Conservation (phyloP, 2,797 vertebrate genomes). For the Carcharodon carcharias region DNA sequence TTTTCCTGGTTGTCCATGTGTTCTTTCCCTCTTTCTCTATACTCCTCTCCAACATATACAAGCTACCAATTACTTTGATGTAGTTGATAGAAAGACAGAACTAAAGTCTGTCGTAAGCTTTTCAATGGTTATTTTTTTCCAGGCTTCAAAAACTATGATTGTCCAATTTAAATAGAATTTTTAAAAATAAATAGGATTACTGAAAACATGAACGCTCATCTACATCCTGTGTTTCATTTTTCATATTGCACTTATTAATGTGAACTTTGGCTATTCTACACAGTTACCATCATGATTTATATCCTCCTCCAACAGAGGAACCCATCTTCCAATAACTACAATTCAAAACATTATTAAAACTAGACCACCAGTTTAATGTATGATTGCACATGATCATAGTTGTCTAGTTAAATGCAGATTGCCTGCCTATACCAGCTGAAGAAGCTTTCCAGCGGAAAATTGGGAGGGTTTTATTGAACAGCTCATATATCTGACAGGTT, state of each 20-base stretch:
- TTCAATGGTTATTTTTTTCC: neutral
- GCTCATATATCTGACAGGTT: neutral
- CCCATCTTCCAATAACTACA: no score
- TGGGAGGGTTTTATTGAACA: neutral
- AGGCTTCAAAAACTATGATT: neutral
- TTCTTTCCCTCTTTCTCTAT: neutral
- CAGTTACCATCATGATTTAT: neutral
- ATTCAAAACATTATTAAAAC: conserved; percentile 7
- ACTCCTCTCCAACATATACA: neutral
- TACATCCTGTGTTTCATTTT: neutral
- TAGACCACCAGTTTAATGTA: neutral
- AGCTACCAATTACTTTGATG: neutral
- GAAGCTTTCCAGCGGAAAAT: neutral
- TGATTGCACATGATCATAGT: neutral
- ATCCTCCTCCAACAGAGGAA: neutral
- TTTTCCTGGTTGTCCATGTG: neutral
- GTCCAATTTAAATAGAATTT: neutral
- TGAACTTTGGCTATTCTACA: neutral
- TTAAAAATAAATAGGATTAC: neutral
- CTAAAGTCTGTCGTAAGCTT: neutral
- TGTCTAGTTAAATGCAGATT: neutral
- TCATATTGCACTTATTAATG: neutral
- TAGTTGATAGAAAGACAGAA: neutral
- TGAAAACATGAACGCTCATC: neutral
- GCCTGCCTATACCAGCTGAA: neutral